Evolutionary conservation across 2,113 vertebrate species (phyloP), one percentile per base, ranked within the genome.

Genomic region (Oryzias celebensis): DNA sequence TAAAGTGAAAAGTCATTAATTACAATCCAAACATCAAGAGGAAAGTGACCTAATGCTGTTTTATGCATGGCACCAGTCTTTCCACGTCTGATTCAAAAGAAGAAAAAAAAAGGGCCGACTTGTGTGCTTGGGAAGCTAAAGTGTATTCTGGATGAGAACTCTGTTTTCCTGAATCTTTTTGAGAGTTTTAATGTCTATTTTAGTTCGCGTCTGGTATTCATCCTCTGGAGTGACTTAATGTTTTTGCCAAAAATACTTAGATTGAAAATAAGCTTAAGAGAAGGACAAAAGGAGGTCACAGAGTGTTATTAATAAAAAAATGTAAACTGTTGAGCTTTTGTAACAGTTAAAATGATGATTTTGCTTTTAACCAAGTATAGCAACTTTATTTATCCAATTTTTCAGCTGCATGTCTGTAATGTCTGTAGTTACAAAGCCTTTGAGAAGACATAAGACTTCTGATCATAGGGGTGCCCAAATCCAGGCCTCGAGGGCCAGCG

Each of bases 151-250:
- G 80, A 89, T 80, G 68, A 74, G 60, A 75, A 45, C 49, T 46
- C 50, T 57, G 81, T 86, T 89, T 80, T 67, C 62, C 68, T 77
- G 58, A 66, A 78, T 84, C 65, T 84, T 84, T 85, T 80, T 82
- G 78, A 43, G 0, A 52, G 72, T 53, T 69, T 61, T 68, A 80
- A 75, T 71, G 53, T 78, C 77, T 86, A 78, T 88, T 89, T 89
- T 86, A 89, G 77, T 77, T 86, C 80, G 87, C 72, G 87, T 91
- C 89, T 91, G 84, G 68, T 79, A 65, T 63, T 80, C 58, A 43
- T 87, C 69, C 68, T 85, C 77, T 77, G 74, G 83, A 62, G 79
- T 58, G 24, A 62, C 20, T 56, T 26, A 48, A 54, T 80, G 68
- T 65, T 86, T 84, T 86, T 79, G 85, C 87, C 89, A 87, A 83